Evolutionary conservation across 1,140 invertebrate genomes (phyloP).

Genomic region (Plodia interpunctella): DNA sequence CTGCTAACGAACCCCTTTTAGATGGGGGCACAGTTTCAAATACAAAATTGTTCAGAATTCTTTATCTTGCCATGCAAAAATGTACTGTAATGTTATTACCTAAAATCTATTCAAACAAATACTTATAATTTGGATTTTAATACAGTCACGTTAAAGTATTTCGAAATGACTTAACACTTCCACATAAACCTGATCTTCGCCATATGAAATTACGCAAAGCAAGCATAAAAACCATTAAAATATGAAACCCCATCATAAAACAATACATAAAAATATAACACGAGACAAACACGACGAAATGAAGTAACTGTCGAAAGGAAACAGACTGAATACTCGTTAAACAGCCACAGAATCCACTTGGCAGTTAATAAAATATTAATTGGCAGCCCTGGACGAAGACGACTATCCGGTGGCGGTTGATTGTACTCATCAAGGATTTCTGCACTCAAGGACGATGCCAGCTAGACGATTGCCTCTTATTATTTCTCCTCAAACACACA

Average conservation of each 20-base stretch:
- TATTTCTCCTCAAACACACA: constrained; percentile 67
- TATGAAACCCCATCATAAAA: neutral
- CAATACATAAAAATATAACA: neutral
- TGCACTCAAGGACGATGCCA: constrained; percentile 70
- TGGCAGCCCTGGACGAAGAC: constrained; percentile 58
- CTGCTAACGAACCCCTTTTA: neutral
- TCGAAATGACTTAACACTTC: too few species aligned
- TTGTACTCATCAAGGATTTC: constrained; percentile 76
- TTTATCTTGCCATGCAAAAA: neutral
- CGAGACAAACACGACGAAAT: neutral
- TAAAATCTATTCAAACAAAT: too few species aligned
- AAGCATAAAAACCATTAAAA: neutral
- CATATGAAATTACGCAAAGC: neutral
- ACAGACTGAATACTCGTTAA: constrained; percentile 4
- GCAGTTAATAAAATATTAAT: constrained; percentile 42
- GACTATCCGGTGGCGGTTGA: constrained; percentile 72
- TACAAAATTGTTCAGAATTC: too few species aligned
- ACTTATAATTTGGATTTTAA: too few species aligned
- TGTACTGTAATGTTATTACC: too few species aligned
- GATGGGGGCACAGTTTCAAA: neutral
- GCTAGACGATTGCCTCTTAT: constrained; percentile 69
- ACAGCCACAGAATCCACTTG: neutral
- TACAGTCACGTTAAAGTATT: too few species aligned
- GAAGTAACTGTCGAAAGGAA: constrained; percentile 5
- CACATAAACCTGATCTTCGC: neutral